Conservation (phyloP, 2,113 vertebrate species). For the Notechis scutatus region DNA sequence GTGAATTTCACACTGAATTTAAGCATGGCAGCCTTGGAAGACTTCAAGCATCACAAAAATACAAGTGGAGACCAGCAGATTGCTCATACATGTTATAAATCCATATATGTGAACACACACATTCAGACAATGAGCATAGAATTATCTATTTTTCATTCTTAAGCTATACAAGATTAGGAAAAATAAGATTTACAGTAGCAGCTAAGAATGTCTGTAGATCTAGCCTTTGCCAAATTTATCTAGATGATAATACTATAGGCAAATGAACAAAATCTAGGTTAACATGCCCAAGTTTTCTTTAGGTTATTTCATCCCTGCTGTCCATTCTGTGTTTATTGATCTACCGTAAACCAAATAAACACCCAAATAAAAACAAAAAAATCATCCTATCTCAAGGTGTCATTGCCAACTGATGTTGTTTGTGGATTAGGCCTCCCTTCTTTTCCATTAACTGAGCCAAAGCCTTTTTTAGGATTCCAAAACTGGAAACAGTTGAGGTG, state of each 20-base stretch:
- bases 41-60: background rate
- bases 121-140: background rate
- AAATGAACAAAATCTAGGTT: background rate
- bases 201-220: background rate
- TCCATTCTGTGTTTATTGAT: background rate
- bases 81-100: background rate
- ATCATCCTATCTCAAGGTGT: conserved; percentile 29
- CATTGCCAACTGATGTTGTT: conserved; percentile 52
- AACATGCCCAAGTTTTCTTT: background rate
- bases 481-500: conserved; percentile 55
- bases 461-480: conserved; percentile 51
- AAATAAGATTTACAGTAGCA: background rate
- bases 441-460: conserved; percentile 64
- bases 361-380: background rate
- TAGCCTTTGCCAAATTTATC: background rate
- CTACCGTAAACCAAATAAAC: conserved; percentile 9
- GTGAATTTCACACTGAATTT: background rate
- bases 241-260: fast-evolving
- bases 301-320: background rate
- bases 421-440: conserved; percentile 43
- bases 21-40: background rate
- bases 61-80: background rate
- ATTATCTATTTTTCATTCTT: background rate
- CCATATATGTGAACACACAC: background rate
- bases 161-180: background rate